These are phyloP conservation scores for Brachypteracias leptosomus DNA, from an alignment of 2,113 vertebrate genomes.

Conservation along the genomic window DNA sequence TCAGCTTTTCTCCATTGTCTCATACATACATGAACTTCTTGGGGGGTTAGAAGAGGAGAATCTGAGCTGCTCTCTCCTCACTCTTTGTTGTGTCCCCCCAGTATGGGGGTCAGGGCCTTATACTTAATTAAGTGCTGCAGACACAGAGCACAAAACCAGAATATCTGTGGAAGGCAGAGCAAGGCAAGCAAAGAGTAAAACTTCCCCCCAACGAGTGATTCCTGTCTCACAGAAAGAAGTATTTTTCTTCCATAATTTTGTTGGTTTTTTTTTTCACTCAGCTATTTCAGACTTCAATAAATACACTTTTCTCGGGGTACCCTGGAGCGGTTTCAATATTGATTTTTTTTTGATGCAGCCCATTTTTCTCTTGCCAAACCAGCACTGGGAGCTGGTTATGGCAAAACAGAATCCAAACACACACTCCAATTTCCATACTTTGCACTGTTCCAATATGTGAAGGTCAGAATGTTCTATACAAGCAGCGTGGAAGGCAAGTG, in stretches of 20 bases:
- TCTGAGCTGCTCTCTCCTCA: neutral
- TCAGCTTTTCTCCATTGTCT: neutral
- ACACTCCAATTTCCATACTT: neutral
- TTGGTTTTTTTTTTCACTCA: neutral
- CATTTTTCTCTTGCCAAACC: slow-evolving; percentile 35
- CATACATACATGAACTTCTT: neutral
- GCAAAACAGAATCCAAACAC: neutral
- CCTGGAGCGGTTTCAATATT: slow-evolving; percentile 26
- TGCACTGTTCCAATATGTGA: neutral
- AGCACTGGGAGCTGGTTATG: neutral
- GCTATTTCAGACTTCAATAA: slow-evolving; percentile 50
- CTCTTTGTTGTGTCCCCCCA: rapidly evolving
- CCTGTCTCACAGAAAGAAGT: neutral
- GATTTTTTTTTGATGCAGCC: neutral
- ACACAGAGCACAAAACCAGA: neutral
- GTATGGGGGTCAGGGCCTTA: neutral
- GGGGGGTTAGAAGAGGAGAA: neutral
- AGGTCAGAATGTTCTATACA: neutral
- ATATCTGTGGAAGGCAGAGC: neutral
- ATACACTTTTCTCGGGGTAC: neutral
- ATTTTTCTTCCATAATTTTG: neutral
- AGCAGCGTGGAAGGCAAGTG: neutral
- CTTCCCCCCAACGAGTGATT: neutral
- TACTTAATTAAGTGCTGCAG: neutral
- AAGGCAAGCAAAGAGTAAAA: neutral